A percentile compares a stretch with the other conserved stretches of the same genome.
Evolutionary conservation across 2,797 vertebrate species (phyloP).

Genomic region (Myotis planiceps): DNA sequence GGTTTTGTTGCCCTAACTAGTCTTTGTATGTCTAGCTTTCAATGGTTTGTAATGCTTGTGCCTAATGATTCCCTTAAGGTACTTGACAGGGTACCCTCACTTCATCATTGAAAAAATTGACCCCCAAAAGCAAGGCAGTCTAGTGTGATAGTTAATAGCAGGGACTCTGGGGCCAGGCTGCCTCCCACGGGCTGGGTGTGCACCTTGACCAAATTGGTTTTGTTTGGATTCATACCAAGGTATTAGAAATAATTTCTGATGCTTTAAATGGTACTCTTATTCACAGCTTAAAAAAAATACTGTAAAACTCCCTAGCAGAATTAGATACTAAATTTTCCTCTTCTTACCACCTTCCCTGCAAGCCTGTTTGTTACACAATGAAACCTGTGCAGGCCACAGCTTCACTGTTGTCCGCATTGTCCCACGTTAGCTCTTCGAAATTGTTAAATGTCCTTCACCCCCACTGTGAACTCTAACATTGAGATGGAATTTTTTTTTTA

Average conservation of each 20-base stretch:
- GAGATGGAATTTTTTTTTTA: background rate
- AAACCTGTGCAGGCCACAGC: background rate
- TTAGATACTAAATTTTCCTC: background rate
- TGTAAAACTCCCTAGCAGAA: background rate
- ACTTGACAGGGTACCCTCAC: background rate
- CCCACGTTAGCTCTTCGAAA: background rate
- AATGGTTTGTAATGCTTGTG: background rate
- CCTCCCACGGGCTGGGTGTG: background rate
- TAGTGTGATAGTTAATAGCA: background rate
- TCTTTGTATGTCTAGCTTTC: background rate
- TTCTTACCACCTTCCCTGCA: background rate
- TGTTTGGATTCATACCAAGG: background rate
- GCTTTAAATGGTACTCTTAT: background rate
- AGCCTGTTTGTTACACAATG: background rate
- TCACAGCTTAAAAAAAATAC: background rate
- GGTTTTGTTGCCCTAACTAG: background rate
- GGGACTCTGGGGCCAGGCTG: background rate
- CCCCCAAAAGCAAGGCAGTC: background rate
- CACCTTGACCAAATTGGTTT: background rate
- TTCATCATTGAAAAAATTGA: background rate
- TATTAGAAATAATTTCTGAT: constrained; percentile 26
- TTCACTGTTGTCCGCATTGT: background rate
- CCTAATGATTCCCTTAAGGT: background rate
- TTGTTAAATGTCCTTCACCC: background rate
- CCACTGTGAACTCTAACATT: background rate